A percentile compares a stretch with the other conserved stretches of the same genome.
These are phyloP conservation scores for Motacilla tschutschensis DNA, from an alignment of 2,113 vertebrate genomes.

Conservation along the genomic window DNA sequence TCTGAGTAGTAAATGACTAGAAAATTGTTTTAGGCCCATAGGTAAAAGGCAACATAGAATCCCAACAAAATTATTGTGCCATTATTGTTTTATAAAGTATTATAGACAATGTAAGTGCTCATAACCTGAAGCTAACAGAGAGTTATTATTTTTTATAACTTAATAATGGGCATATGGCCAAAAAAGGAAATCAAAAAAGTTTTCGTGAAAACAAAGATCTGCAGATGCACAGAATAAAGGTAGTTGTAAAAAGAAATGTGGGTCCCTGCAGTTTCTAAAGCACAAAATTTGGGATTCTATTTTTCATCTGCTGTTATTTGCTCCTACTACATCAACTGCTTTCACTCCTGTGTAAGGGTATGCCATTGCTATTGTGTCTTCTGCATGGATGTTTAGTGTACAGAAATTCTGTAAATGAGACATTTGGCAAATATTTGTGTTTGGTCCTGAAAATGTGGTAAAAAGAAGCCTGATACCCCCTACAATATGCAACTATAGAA, in stretches of 20 bases:
- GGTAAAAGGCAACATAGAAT: not conserved
- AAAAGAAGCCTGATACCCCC: not conserved
- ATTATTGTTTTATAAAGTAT: not conserved
- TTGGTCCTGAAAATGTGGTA: not conserved
- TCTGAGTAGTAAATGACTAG: not conserved
- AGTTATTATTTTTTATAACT: slow-evolving; percentile 11
- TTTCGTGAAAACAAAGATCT: not conserved
- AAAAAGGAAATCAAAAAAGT: not conserved
- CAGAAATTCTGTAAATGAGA: not conserved
- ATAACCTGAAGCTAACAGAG: not conserved
- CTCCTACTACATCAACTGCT: not conserved
- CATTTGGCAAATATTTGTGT: not conserved
- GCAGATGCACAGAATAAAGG: not conserved
- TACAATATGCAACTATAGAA: not conserved
- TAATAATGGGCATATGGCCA: slow-evolving; percentile 1
- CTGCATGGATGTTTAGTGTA: not conserved
- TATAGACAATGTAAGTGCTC: not conserved
- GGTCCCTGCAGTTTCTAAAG: not conserved
- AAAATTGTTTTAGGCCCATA: not conserved
- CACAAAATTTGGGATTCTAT: not conserved
- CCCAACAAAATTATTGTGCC: not conserved
- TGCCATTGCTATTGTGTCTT: not conserved
- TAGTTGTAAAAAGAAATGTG: not conserved
- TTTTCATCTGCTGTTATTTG: slow-evolving; percentile 1
- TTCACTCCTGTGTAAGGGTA: not conserved